Percentiles rank a stretch among this genome's conserved stretches.
Conservation (phyloP, 2,888 invertebrate species). For the Acronicta leporina region DNA sequence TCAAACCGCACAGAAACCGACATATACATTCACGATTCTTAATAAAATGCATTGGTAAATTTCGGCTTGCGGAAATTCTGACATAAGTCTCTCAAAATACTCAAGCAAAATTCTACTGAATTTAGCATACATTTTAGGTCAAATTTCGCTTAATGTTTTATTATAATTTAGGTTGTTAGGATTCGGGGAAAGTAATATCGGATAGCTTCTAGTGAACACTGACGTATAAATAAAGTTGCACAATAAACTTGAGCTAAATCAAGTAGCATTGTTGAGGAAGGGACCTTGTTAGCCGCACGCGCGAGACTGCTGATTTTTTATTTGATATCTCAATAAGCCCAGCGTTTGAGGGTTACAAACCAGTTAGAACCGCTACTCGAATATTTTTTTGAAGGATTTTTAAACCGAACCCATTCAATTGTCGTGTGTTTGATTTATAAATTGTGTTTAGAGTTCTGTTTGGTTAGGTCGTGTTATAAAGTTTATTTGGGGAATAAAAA, state of each 20-base stretch:
- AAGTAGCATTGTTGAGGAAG: conserved; percentile 85
- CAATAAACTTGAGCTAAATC: conserved; percentile 87
- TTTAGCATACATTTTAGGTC: neutral
- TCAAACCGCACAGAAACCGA: conserved; percentile 81
- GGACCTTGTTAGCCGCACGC: conserved; percentile 80
- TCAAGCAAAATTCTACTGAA: conserved; percentile 40
- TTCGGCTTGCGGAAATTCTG: conserved; percentile 46
- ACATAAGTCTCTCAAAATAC: conserved; percentile 23
- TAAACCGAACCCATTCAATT: conserved; percentile 55
- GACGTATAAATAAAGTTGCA: conserved; percentile 86
- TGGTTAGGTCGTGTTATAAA: conserved; percentile 72
- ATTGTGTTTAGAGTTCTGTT: conserved; percentile 79
- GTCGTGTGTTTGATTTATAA: conserved; percentile 82
- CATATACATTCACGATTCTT: conserved; percentile 80
- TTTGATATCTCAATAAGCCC: conserved; percentile 88
- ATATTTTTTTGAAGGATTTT: conserved; percentile 71
- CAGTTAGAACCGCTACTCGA: conserved; percentile 65
- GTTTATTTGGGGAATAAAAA: conserved; percentile 70
- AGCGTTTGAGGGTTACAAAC: conserved; percentile 78
- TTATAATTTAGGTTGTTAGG: conserved; percentile 40
- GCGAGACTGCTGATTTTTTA: conserved; percentile 87
- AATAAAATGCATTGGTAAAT: conserved; percentile 86
- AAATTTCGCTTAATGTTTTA: conserved; percentile 17
- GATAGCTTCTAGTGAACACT: conserved; percentile 76
- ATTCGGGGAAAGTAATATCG: conserved; percentile 65